Evolutionary conservation across 1,140 invertebrate species (phyloP).

Genomic region (Forficula auricularia): DNA sequence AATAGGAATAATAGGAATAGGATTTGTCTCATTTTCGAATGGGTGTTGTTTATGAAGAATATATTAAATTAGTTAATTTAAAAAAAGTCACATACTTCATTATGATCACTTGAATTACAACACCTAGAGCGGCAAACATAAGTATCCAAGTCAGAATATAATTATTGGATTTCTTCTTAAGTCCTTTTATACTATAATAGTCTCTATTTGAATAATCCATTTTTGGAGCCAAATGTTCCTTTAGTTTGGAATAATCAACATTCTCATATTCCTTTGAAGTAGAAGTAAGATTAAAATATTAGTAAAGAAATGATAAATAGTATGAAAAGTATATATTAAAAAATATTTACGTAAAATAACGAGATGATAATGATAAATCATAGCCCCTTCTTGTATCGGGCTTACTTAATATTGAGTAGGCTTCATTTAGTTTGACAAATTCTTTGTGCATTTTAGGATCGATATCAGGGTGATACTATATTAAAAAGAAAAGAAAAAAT

Average conservation of each 20-base stretch:
- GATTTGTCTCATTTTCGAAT: too few species aligned
- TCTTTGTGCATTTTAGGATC: constrained; percentile 28
- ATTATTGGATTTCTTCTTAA: constrained; percentile 37
- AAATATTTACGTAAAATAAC: too few species aligned
- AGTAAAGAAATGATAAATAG: too few species aligned
- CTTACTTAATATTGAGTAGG: constrained; percentile 40
- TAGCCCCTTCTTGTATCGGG: constrained; percentile 32
- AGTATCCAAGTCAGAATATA: constrained; percentile 30
- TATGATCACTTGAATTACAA: constrained; percentile 32
- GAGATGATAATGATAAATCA: constrained; percentile 22
- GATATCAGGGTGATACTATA: constrained; percentile 41
- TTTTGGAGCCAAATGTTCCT: too few species aligned
- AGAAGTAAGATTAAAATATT: too few species aligned
- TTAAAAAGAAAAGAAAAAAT: constrained; percentile 10
- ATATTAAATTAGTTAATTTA: too few species aligned
- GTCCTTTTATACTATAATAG: constrained; percentile 39
- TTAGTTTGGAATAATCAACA: too few species aligned
- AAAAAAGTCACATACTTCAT: constrained; percentile 29
- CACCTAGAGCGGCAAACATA: constrained; percentile 31
- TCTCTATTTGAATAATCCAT: not conserved
- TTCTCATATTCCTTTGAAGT: too few species aligned
- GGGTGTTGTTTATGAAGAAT: too few species aligned
- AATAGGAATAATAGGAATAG: too few species aligned
- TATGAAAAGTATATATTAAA: too few species aligned
- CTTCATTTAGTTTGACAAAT: constrained; percentile 43